Percentiles rank a stretch among this genome's conserved stretches.
Evolutionary conservation across 2,797 vertebrate species (phyloP).

Genomic region (Enteromius thamalakanensis): DNA sequence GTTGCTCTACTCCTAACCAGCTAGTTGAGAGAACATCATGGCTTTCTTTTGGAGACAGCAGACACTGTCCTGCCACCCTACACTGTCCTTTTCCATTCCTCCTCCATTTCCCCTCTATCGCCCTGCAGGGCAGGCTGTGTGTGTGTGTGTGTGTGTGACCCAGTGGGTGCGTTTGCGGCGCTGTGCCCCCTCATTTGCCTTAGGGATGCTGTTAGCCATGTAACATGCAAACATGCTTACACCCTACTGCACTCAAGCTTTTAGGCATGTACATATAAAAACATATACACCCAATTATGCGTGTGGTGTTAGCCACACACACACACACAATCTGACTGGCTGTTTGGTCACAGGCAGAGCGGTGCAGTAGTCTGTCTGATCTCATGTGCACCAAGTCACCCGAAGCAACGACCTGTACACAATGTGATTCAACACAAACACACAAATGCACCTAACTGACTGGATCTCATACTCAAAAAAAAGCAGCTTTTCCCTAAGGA

Average conservation of each 20-base stretch:
- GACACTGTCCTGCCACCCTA: slow-evolving; percentile 11
- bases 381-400: slow-evolving; percentile 29
- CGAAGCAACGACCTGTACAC: slow-evolving; percentile 30
- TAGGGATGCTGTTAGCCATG: slow-evolving; percentile 17
- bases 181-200: slow-evolving; percentile 20
- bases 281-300: not conserved
- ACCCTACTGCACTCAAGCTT: slow-evolving; percentile 31
- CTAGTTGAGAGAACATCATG: not conserved
- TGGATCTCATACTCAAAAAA: not conserved
- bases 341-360: slow-evolving; percentile 14
- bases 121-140: slow-evolving; percentile 62
- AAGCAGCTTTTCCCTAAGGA: slow-evolving; percentile 8
- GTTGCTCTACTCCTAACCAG: slow-evolving; percentile 24
- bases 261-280: not conserved
- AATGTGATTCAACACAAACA: slow-evolving; percentile 26
- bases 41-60: slow-evolving; percentile 13
- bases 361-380: slow-evolving; percentile 21
- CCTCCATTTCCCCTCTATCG: slow-evolving; percentile 27
- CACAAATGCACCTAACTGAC: slow-evolving; percentile 26
- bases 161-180: slow-evolving; percentile 30
- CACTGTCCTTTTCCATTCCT: slow-evolving; percentile 27
- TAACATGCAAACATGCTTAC: slow-evolving; percentile 22
- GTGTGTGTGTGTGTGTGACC: slow-evolving; percentile 86
- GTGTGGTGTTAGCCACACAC: not conserved
- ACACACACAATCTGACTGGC: not conserved